Evolutionary conservation across 2,113 vertebrate species (phyloP).

Genomic region (Cathartes aura): DNA sequence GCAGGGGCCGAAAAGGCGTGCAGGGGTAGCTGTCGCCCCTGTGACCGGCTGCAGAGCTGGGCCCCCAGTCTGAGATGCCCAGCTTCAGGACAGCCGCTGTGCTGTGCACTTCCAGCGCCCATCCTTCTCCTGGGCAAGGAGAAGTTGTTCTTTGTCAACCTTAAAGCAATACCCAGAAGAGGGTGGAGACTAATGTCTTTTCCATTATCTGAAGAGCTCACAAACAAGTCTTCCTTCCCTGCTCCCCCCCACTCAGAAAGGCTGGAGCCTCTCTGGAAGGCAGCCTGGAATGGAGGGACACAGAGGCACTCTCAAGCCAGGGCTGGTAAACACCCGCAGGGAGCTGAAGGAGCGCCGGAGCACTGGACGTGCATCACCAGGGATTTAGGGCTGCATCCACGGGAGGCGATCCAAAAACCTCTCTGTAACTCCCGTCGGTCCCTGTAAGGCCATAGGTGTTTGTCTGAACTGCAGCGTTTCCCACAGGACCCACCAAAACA

Average conservation of each 20-base stretch:
- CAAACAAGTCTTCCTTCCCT: neutral
- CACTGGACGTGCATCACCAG: fast-evolving
- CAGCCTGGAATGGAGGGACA: neutral
- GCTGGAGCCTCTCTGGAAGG: neutral
- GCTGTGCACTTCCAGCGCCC: fast-evolving
- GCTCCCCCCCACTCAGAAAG: neutral
- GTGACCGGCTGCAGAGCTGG: fast-evolving
- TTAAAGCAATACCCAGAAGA: conserved; percentile 8
- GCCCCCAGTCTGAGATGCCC: neutral
- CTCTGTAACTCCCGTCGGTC: neutral
- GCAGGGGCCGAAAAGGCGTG: fast-evolving
- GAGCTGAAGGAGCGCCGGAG: fast-evolving
- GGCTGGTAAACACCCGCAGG: neutral
- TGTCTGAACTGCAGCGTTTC: neutral
- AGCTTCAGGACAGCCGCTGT: neutral
- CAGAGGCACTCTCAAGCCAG: fast-evolving
- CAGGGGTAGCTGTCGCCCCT: neutral
- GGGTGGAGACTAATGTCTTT: neutral
- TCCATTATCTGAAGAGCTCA: neutral
- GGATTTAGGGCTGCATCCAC: neutral
- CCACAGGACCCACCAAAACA: neutral
- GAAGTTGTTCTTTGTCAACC: neutral
- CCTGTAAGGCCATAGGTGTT: neutral
- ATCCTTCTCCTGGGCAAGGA: fast-evolving
- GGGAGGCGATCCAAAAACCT: neutral